phyloP scores from a whole-genome alignment of 2,797 vertebrate genomes.

The Megalops cyprinoides region DNA sequence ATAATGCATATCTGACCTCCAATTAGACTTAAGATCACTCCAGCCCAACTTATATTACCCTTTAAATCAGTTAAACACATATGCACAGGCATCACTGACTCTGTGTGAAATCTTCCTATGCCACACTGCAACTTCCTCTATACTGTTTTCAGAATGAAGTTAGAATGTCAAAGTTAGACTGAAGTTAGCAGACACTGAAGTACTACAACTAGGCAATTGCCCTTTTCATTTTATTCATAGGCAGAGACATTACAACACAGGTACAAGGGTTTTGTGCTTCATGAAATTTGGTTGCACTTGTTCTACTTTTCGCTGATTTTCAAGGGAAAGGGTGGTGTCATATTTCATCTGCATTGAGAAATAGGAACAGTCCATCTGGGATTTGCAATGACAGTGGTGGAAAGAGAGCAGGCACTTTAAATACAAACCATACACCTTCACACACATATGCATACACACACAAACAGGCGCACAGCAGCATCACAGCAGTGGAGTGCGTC shows the following conservation, averaged over 20 bases:
- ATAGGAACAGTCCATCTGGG: constrained; percentile 7
- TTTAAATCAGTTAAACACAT: not conserved
- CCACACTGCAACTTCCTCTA: not conserved
- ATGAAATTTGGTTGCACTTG: not conserved
- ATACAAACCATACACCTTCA: not conserved
- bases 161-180: too few species aligned
- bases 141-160: not conserved
- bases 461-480: constrained; percentile 17
- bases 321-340: too few species aligned
- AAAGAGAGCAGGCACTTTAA: constrained; percentile 7
- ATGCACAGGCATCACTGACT: too few species aligned
- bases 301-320: not conserved
- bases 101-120: too few species aligned
- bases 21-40: not conserved
- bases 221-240: not conserved
- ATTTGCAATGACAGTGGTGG: not conserved
- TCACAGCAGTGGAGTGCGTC: not conserved
- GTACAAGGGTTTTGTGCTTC: not conserved
- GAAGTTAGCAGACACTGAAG: not conserved
- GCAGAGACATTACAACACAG: not conserved
- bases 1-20: not conserved
- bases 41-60: not conserved
- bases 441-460: not conserved
- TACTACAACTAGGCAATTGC: not conserved
- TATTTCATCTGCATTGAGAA: constrained; percentile 14